A percentile compares a stretch with the other conserved stretches of the same genome.
These are phyloP conservation scores for Leptopilina clavipes DNA, from an alignment of 1,140 invertebrate species.

Conservation along the genomic window DNA sequence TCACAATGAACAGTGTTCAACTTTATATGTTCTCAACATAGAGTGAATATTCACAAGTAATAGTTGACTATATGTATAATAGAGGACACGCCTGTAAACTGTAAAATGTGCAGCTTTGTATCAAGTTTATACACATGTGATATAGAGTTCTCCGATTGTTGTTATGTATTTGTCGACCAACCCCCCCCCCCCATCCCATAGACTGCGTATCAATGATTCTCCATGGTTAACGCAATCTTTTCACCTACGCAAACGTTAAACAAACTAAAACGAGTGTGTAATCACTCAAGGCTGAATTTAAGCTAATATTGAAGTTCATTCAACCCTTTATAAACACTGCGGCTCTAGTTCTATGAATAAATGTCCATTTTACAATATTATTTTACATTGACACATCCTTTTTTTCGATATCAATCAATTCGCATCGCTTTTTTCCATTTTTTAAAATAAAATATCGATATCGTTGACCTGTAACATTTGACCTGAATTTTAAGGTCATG, in stretches of 20 bases:
- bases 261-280: not conserved
- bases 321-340: not conserved
- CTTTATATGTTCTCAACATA: not conserved
- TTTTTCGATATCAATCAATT: no score
- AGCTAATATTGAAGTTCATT: slow-evolving; percentile 11
- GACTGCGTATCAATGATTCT: not conserved
- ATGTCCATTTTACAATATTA: no score
- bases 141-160: not conserved
- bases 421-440: no score
- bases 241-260: slow-evolving; percentile 5
- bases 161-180: not conserved
- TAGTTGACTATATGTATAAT: no score
- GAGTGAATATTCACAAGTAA: not conserved
- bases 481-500: no score
- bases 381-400: no score
- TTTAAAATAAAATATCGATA: no score
- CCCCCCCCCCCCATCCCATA: no score
- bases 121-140: not conserved
- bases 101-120: not conserved
- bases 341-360: no score
- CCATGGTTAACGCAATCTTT: not conserved
- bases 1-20: not conserved
- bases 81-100: not conserved
- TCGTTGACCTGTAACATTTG: no score
- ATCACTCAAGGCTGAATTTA: not conserved